Percentiles rank a stretch among this genome's conserved stretches.
Conservation (phyloP, 2,797 vertebrate genomes). For the Gymnopithys bicolor region DNA sequence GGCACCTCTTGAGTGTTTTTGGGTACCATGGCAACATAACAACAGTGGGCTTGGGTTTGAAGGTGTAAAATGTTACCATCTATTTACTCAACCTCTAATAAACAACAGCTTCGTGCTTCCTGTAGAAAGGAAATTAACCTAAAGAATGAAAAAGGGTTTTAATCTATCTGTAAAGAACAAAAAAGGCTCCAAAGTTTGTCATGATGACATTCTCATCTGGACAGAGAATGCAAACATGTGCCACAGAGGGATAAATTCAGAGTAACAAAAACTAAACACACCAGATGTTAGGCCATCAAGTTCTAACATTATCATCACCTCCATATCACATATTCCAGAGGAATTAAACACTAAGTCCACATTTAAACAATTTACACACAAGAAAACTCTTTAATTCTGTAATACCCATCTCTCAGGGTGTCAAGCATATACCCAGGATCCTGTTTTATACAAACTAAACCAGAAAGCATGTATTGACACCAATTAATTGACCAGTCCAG, state of each 20-base stretch:
- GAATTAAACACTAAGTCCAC: not conserved
- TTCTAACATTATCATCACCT: not conserved
- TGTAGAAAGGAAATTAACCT: not conserved
- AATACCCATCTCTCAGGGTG: not conserved
- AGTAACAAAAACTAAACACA: not conserved
- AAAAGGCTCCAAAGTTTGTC: not conserved
- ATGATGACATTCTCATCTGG: not conserved
- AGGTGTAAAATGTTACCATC: not conserved
- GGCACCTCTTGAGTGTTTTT: not conserved
- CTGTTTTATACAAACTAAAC: not conserved
- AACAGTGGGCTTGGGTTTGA: not conserved
- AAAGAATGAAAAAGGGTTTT: not conserved
- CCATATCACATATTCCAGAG: not conserved
- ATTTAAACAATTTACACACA: not conserved
- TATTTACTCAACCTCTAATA: not conserved
- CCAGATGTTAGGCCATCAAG: not conserved
- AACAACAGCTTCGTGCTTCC: not conserved
- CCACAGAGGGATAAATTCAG: not conserved
- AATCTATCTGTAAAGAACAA: not conserved
- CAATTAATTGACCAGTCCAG: not conserved
- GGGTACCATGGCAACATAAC: not conserved
- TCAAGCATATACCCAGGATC: not conserved
- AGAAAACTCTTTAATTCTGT: not conserved
- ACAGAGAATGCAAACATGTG: rapidly evolving
- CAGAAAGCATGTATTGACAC: not conserved